Evolutionary conservation across 53 echinoderm and acorn worm genomes (phyloP), one percentile per base, ranked within the genome.

Genomic region (Paelopatides confundens): DNA sequence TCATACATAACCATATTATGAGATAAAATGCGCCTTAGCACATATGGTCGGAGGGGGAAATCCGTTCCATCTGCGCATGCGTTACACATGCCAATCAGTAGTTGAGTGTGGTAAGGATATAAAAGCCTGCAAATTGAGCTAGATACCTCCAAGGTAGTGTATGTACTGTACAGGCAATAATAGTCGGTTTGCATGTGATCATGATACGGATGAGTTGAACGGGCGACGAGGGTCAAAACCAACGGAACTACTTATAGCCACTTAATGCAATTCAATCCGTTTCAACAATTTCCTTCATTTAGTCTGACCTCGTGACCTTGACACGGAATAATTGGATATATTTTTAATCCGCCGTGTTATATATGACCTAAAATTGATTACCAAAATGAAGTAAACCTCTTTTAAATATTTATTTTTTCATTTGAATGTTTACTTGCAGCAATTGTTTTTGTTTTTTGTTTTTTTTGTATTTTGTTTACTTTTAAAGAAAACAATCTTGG

Each of bases 1-100:
- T 37, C 65, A 64, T 83, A 83, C 65, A 83, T 83, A 83, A 83
- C 65, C 37, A 64, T 65, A 83, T 83, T 83, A 83, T 65, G 38
- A 83, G 84, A 79, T 79, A 79, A n/a, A 79, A 79, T 79, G 53
- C 53, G 29, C 18, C 50, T 51, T 47, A 52, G 79, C 79, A 79
- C 79, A 79, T 53, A 50, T 74, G 74, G 74, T 74, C 35, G 79
- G 18, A 79, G 14, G 30, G 31, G 68, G 35, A 12, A 31, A 35
- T 67, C 68, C 68, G 27, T 35, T 12, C 32, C 68, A 13, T 37
- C 31, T 31, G 53, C 79, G 79, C 79, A 79, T 79, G 79, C 79
- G 51, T 52, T 15, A 32, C 17, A 79, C 30, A 79, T 79, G 79
- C 79, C 79, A 79, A 79, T 79, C 79, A 79, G 79, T 52, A 51